Conservation (phyloP, 2,888 invertebrate species). For the Athalia rosae region DNA sequence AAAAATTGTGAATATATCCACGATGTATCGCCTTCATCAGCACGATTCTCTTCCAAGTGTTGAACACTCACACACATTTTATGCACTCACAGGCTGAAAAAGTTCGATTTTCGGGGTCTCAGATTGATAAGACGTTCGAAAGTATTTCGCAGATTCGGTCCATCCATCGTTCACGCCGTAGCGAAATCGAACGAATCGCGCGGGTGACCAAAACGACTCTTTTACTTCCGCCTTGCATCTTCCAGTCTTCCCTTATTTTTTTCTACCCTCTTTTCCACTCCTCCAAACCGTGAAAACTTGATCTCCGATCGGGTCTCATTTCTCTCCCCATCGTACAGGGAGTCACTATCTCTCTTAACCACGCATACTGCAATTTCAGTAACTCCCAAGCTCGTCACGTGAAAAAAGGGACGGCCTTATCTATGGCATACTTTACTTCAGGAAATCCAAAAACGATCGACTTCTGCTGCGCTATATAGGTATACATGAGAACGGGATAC, state of each 20-base stretch:
- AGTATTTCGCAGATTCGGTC: constrained; percentile 24
- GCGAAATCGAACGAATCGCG: too few species aligned
- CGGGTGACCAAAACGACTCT: constrained; percentile 35
- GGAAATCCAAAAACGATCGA: constrained; percentile 19
- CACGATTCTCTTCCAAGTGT: neutral
- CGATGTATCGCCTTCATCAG: too few species aligned
- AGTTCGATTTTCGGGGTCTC: constrained; percentile 8
- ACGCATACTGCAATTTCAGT: constrained; percentile 16
- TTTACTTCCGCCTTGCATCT: constrained; percentile 13
- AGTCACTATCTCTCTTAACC: constrained; percentile 28
- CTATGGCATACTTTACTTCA: constrained; percentile 16
- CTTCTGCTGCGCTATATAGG: neutral
- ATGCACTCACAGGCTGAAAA: neutral
- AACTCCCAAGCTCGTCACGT: constrained; percentile 21
- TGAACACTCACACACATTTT: too few species aligned
- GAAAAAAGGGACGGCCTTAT: constrained; percentile 18
- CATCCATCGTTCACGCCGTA: constrained; percentile 32
- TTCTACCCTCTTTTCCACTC: neutral
- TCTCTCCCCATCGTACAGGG: neutral
- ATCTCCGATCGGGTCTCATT: too few species aligned
- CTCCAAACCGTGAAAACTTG: neutral
- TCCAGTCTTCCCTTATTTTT: neutral
- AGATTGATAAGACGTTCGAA: constrained; percentile 37
- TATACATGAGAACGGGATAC: neutral
- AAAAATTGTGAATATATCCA: too few species aligned